Conservation (phyloP, 1,140 invertebrate species). For the Apolygus lucorum region DNA sequence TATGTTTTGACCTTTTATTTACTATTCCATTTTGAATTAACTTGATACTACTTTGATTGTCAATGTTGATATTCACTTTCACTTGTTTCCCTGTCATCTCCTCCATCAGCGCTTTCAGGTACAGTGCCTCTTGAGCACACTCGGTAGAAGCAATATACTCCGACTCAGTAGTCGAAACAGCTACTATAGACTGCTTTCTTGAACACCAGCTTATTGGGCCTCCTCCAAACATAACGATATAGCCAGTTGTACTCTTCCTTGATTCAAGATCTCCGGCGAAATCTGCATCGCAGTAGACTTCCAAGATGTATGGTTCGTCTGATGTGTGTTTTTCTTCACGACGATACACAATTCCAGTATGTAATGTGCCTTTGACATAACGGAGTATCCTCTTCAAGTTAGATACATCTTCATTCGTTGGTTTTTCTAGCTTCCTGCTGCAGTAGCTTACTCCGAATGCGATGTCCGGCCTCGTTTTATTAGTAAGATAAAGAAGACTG, state of each 20-base stretch:
- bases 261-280: constrained; percentile 18
- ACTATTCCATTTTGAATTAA: background rate
- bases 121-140: constrained; percentile 24
- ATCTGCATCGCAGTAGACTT: constrained; percentile 23
- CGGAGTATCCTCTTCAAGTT: constrained; percentile 38
- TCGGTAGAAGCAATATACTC: constrained; percentile 24
- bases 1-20: no score
- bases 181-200: constrained; percentile 24
- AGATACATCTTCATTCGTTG: constrained; percentile 35
- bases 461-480: constrained; percentile 40
- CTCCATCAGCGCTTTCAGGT: background rate
- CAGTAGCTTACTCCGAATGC: constrained; percentile 37
- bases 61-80: background rate
- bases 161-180: constrained; percentile 19
- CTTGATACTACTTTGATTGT: background rate
- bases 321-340: background rate
- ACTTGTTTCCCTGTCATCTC: background rate
- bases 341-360: constrained; percentile 28
- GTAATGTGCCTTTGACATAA: constrained; percentile 39
- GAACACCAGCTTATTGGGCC: constrained; percentile 22
- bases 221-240: constrained; percentile 19
- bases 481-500: constrained; percentile 37
- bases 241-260: constrained; percentile 23
- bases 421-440: constrained; percentile 33
- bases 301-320: no score